Base-by-base conservation (phyloP, 2,113 vertebrate species). In the Nesogale talazaci region DNA sequence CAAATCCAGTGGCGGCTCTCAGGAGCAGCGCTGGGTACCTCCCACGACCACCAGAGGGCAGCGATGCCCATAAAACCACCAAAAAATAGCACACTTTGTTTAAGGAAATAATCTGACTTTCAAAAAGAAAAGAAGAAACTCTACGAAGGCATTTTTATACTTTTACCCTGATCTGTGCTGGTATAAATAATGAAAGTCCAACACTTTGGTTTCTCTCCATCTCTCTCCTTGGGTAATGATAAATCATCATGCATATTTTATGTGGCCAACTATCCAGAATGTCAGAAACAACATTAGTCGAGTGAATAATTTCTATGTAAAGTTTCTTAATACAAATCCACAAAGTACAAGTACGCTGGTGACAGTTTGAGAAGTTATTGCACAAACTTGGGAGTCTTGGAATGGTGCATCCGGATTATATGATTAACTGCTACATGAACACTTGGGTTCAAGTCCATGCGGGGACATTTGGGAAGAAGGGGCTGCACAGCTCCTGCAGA, bases 241-340 rank as follows among this genome's bases (percentile, higher is more conserved):
- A 74, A 88, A n/a, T 38, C 27, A 31, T 6, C 31, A 22, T 52
- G 14, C n/a, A 57, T 38, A 70, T 27, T 77, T 19, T 56, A 29
- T 34, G 12, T 31, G 77, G 17, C 16, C 84, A 61, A 61, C 59
- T 61, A 61, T 61, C 22, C 46, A 36, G 31, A 65, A 61, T 7
- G 77, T 75, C 36, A 29, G 40, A 34, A 63, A 31, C n/a, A 17
- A 29, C n/a, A 17, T 59, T 2, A 22, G 23, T 6, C 12, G 81
- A 80, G 52, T 4, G 27, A 83, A 16, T 27, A 9, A 22, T 27
- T 57, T 2, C 42, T 4, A 1, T 52, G 34, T 12, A 2, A 67
- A 61, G 52, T 2, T 1, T 23, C 10, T 1, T 8, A 52, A 23
- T 1, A 42, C n/a, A 20, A 19, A 4, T 14, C 20, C 22, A n/a